Evolutionary conservation across 2,888 invertebrate genomes (phyloP), one percentile per base, ranked within the genome.

Genomic region (Acheta domesticus): DNA sequence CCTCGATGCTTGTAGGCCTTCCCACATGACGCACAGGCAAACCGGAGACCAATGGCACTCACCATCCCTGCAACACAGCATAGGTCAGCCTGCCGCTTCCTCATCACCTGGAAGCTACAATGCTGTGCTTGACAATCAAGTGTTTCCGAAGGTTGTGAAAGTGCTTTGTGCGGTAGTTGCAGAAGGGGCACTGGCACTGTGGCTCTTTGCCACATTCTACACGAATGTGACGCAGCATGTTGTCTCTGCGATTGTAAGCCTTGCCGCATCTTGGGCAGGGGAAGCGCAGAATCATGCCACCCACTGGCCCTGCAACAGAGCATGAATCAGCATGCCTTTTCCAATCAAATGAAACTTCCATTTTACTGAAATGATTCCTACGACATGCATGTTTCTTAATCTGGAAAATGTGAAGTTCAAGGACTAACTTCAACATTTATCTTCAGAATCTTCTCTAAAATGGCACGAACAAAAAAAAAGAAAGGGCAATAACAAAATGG

Each of bases 191-290:
- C 80, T 87, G 86, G 83, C 90, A 89, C 77, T 88, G 88, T 1
- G 91, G 90, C 81, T 87, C 87, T 80, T 89, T 88, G 79, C 91
- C 90, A 83, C 91, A 91, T 83, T 91, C 90, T 83, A 89, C 88
- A 80, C 88, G 88, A 82, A 90, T 83, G 85, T 94, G 94, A 84
- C 93, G 90, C 84, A 91, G 89, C 84, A 94, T 90, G 48, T 93
- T 92, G 83, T 92, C 92, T 87, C 92, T 92, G 87, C 92, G 92
- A 83, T 92, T 91, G 86, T 94, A 94, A 84, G 91, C 91, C 85
- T 93, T 91, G 85, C 91, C 91, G 86, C 94, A 94, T 83, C 84
- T 85, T 14, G 85, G 82, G 80, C 81, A 81, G 11, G 20, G 12
- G 49, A 76, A 78, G 62, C 62, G 62, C 4, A 62, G 62, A 62